These are phyloP conservation scores for Spilarctia lutea DNA, from an alignment of 2,888 invertebrate species.

Conservation along the genomic window DNA sequence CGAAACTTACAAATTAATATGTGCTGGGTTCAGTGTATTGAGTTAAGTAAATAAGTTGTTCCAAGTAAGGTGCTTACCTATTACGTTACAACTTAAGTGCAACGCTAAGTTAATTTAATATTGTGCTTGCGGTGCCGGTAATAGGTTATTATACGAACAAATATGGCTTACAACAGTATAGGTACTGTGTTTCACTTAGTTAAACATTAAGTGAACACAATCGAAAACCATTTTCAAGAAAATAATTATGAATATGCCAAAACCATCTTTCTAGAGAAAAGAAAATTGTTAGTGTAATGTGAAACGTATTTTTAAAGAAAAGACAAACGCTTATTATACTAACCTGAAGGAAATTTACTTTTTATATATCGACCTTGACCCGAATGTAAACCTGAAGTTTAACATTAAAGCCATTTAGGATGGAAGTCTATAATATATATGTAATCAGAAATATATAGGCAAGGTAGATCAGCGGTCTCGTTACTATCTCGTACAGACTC, in stretches of 20 bases:
- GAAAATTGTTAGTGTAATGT: no score
- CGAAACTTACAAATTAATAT: conserved; percentile 12
- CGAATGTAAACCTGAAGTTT: no score
- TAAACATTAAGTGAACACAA: not conserved
- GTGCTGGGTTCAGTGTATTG: conserved; percentile 1
- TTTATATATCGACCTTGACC: no score
- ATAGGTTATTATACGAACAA: not conserved
- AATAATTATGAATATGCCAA: not conserved
- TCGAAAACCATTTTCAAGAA: not conserved
- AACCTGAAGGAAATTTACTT: no score
- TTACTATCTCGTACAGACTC: no score
- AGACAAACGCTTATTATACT: no score
- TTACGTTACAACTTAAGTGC: conserved; percentile 4
- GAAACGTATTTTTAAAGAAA: no score
- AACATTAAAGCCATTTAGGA: no score
- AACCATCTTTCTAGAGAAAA: no score
- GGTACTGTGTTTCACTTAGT: not conserved
- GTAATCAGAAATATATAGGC: no score
- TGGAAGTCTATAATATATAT: no score
- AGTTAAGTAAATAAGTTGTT: conserved; percentile 15
- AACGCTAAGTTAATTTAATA: not conserved
- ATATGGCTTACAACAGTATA: not conserved
- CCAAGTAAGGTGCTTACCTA: conserved; percentile 8
- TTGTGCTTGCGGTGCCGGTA: conserved; percentile 1
- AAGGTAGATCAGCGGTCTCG: no score